Conservation (phyloP, 2,113 vertebrate genomes). For the Aptenodytes forsteri region DNA sequence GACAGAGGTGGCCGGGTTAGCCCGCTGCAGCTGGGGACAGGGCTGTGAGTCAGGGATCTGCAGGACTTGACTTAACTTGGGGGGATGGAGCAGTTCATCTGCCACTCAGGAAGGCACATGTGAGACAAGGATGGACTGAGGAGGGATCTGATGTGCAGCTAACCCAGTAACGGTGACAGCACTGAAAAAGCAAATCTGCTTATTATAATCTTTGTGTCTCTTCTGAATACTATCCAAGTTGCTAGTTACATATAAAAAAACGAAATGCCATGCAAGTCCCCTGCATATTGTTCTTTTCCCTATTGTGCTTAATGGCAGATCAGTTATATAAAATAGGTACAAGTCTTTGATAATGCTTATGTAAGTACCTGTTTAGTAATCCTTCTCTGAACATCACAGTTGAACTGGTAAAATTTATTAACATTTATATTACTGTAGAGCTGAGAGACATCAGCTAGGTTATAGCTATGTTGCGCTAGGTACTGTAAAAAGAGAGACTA, state of each 20-base stretch:
- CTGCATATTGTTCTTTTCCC: conserved; percentile 8
- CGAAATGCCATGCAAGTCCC: neutral
- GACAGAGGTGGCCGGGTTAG: neutral
- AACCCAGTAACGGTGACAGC: neutral
- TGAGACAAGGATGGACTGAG: neutral
- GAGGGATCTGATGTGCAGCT: neutral
- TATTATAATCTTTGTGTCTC: conserved; percentile 9
- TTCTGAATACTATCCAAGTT: neutral
- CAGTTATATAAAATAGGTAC: conserved; percentile 32
- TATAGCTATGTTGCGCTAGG: neutral
- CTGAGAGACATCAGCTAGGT: neutral
- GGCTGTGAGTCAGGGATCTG: neutral
- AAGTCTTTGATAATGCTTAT: conserved; percentile 23
- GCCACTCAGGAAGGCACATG: neutral
- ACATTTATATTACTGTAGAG: conserved; percentile 1
- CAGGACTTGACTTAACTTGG: neutral
- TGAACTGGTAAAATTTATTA: conserved; percentile 39
- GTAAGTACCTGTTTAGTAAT: conserved; percentile 54
- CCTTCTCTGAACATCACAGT: conserved; percentile 11
- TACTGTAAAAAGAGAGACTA: neutral
- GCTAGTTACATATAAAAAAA: neutral
- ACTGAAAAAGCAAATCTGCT: conserved; percentile 1
- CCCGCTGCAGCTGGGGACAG: neutral
- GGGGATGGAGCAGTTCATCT: neutral
- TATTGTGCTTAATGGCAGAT: conserved; percentile 26